Conservation (phyloP, 2,797 vertebrate species). For the Eulemur albifrons region DNA sequence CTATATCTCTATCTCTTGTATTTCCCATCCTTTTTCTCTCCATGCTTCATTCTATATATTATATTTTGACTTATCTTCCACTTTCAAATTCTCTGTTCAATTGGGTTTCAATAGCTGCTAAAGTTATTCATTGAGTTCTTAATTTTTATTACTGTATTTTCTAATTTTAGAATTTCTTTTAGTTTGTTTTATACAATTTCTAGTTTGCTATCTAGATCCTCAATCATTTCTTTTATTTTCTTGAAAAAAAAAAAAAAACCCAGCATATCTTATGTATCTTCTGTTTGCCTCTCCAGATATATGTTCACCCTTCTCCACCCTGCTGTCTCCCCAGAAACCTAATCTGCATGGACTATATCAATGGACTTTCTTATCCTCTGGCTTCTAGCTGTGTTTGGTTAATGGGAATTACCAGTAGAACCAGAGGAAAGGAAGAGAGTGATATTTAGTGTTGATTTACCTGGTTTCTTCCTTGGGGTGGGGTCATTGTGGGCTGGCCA, state of each 20-base stretch:
- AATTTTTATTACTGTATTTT: background rate
- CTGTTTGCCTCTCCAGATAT: background rate
- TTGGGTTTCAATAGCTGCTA: background rate
- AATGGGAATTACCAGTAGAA: background rate
- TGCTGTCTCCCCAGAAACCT: background rate
- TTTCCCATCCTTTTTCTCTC: background rate
- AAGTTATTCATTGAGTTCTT: background rate
- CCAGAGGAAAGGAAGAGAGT: background rate
- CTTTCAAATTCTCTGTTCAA: background rate
- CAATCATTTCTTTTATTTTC: background rate
- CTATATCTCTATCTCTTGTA: background rate
- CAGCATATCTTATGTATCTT: background rate
- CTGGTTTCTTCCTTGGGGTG: background rate
- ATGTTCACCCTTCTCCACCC: background rate
- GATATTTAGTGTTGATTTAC: background rate
- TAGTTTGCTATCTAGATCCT: background rate
- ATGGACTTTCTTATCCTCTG: background rate
- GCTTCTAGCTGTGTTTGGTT: background rate
- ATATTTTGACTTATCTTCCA: background rate
- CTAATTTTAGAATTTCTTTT: background rate
- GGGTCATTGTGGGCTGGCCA: background rate
- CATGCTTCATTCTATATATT: background rate
- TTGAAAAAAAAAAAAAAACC: background rate
- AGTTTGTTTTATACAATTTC: background rate
- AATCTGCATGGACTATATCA: background rate